phyloP scores from a whole-genome alignment of 2,113 vertebrate species.

The Hystrix cristata region DNA sequence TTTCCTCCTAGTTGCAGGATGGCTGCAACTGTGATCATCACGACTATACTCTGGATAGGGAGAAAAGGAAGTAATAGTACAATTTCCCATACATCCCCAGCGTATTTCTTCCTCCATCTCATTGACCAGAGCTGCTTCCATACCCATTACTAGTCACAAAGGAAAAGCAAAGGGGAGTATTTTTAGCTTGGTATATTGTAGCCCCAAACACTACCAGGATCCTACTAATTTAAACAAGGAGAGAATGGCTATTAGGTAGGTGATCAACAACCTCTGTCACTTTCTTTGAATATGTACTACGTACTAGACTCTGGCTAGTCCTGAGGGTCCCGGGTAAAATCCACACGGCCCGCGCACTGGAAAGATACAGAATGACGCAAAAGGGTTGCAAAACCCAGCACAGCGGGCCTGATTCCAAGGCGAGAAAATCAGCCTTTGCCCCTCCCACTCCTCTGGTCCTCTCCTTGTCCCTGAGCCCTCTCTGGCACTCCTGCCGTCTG shows the following conservation, averaged over 20 bases:
- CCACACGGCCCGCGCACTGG: not conserved
- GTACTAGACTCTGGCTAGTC: not conserved
- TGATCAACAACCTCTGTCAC: not conserved
- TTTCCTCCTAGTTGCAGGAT: constrained; percentile 1
- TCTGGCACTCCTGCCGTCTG: not conserved
- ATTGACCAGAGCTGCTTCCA: not conserved
- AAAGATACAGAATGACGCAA: not conserved
- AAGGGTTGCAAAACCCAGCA: not conserved
- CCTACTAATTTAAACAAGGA: constrained; percentile 44
- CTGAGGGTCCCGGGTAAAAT: not conserved
- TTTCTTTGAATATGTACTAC: not conserved
- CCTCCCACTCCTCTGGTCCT: not conserved
- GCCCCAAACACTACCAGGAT: constrained; percentile 11
- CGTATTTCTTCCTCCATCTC: constrained; percentile 28
- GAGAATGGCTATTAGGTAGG: not conserved
- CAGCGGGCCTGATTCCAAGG: constrained; percentile 13
- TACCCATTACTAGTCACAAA: not conserved
- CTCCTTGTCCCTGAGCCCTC: not conserved
- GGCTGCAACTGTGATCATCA: constrained; percentile 13
- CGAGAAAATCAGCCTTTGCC: not conserved
- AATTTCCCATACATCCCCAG: not conserved
- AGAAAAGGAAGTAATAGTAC: not conserved
- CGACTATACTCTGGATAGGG: not conserved
- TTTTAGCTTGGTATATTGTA: constrained; percentile 44
- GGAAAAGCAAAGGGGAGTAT: not conserved